Percentiles rank a stretch among this genome's conserved stretches.
Conservation (phyloP, 2,113 vertebrate genomes). For the Orcinus orca region DNA sequence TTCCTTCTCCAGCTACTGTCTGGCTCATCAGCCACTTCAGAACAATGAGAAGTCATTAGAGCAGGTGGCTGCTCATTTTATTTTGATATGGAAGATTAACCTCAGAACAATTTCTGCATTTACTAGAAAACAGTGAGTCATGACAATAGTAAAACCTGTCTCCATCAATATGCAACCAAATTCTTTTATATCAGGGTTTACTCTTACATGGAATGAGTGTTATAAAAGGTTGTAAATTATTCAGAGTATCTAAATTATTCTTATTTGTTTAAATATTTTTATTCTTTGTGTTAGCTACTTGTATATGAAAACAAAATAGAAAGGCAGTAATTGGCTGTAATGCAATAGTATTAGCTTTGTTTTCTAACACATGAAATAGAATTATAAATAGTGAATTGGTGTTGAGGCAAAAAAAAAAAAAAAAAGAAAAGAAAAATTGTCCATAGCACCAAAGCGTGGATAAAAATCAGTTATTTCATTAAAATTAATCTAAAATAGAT, state of each 20-base stretch:
- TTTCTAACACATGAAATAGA: neutral
- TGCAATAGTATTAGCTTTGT: neutral
- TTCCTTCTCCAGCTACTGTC: constrained; percentile 66
- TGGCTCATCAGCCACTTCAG: constrained; percentile 48
- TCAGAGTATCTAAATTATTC: neutral
- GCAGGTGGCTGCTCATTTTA: constrained; percentile 76
- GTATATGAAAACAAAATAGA: neutral
- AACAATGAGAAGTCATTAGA: constrained; percentile 63
- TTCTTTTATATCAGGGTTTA: constrained; percentile 47
- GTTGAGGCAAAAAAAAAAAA: neutral
- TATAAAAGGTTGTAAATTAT: constrained; percentile 15
- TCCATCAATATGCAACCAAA: constrained; percentile 42
- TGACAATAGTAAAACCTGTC: constrained; percentile 68
- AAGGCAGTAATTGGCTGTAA: neutral
- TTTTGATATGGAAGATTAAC: constrained; percentile 76
- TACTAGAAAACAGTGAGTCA: constrained; percentile 75
- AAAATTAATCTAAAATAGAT: constrained; percentile 17
- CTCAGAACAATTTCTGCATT: constrained; percentile 71
- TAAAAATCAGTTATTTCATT: neutral
- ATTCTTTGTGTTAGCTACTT: neutral
- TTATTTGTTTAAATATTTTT: neutral
- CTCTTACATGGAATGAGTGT: neutral
- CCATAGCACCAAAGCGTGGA: neutral
- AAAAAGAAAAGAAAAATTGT: neutral
- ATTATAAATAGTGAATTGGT: neutral